phyloP scores from a whole-genome alignment of 2,888 invertebrate species.

The Protodeltote pygarga region DNA sequence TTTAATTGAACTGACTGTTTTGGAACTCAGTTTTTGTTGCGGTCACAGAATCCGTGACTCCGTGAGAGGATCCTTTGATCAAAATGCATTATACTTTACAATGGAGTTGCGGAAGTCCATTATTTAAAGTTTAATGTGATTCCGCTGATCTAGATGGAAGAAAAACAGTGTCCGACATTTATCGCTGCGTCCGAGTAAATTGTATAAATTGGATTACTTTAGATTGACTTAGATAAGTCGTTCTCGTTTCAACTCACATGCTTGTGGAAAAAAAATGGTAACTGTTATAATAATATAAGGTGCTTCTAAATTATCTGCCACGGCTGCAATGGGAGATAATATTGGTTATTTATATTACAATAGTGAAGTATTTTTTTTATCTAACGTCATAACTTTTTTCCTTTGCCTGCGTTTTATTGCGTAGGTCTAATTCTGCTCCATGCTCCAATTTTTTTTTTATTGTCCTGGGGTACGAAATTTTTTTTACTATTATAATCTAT shows the following conservation, averaged over 20 bases:
- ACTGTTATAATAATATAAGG: no score
- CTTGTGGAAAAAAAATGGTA: constrained; percentile 3
- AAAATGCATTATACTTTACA: constrained; percentile 5
- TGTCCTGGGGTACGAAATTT: no score
- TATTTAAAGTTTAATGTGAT: constrained; percentile 19
- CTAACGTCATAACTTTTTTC: no score
- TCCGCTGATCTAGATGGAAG: constrained; percentile 24
- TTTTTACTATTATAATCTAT: no score
- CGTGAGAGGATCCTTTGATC: constrained; percentile 8
- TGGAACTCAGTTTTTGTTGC: constrained; percentile 13
- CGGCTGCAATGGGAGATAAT: no score
- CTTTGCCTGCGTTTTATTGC: no score
- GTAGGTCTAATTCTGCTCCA: no score
- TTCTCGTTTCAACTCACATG: constrained; percentile 3
- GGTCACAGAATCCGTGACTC: constrained; percentile 24
- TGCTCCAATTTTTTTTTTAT: no score
- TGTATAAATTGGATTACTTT: constrained; percentile 35
- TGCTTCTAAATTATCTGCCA: no score
- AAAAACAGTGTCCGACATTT: constrained; percentile 23
- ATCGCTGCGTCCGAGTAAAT: constrained; percentile 13
- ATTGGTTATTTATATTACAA: no score
- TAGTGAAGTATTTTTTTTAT: no score
- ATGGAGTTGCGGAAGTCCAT: background rate
- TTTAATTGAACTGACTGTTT: constrained; percentile 26
- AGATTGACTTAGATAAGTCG: constrained; percentile 4